Percentiles rank a stretch among this genome's conserved stretches.
Conservation (phyloP, 2,888 invertebrate species). For the Gymnocheta viridis region DNA sequence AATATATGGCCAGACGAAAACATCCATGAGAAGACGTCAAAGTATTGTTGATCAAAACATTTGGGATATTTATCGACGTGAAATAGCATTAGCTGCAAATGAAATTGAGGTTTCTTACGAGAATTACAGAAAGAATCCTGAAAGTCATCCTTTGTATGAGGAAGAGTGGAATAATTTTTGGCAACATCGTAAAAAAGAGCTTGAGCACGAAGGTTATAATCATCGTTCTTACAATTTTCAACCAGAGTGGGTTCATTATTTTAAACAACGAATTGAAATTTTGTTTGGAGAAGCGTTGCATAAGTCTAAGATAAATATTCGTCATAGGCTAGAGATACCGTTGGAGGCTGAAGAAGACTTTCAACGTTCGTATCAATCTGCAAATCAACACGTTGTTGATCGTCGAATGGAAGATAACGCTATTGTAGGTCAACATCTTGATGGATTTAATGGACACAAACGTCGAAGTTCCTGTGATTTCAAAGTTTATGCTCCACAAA, state of each 20-base stretch:
- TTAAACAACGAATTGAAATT: constrained; percentile 89
- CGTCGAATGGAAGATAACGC: neutral
- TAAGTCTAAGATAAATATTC: constrained; percentile 64
- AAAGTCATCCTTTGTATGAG: constrained; percentile 91
- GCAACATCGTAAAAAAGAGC: constrained; percentile 88
- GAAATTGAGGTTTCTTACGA: constrained; percentile 83
- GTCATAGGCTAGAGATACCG: constrained; percentile 65
- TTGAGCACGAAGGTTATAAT: constrained; percentile 82
- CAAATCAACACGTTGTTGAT: neutral
- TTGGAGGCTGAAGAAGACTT: constrained; percentile 65
- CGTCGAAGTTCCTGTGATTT: neutral
- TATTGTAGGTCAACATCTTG: neutral
- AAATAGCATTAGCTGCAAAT: constrained; percentile 57
- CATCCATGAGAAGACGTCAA: neutral
- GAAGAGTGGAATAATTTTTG: constrained; percentile 94
- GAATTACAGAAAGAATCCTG: constrained; percentile 85
- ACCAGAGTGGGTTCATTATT: constrained; percentile 91
- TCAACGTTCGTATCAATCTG: constrained; percentile 8
- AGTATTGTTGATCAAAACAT: constrained; percentile 47
- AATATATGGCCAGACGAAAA: neutral
- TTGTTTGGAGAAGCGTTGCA: constrained; percentile 87
- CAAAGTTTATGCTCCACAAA: neutral
- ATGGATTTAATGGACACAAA: neutral
- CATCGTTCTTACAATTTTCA: constrained; percentile 90
- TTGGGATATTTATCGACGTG: constrained; percentile 70